Evolutionary conservation across 1,140 invertebrate genomes (phyloP).

Genomic region (Gonatopus flavifemur): DNA sequence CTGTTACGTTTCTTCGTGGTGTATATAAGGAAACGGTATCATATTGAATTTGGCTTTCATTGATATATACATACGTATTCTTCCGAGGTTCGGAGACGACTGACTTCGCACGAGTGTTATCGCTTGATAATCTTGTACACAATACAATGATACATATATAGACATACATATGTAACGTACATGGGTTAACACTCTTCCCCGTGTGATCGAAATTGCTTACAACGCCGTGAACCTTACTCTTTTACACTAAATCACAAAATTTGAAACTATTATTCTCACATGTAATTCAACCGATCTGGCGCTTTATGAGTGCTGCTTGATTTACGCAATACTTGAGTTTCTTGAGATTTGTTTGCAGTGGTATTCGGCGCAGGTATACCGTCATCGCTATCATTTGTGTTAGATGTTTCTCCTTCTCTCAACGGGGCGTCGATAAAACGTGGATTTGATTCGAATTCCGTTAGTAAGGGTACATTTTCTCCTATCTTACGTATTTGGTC

Average conservation of each 20-base stretch:
- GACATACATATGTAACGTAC: too few species aligned
- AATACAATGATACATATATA: too few species aligned
- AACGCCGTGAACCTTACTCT: too few species aligned
- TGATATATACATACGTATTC: too few species aligned
- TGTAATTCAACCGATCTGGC: neutral
- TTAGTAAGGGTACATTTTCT: neutral
- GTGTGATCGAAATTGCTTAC: neutral
- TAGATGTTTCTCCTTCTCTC: neutral
- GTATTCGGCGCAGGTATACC: neutral
- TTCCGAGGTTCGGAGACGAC: too few species aligned
- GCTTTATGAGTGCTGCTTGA: neutral
- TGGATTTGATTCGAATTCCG: neutral
- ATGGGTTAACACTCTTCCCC: neutral
- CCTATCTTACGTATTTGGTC: slow-evolving; percentile 4
- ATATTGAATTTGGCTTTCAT: too few species aligned
- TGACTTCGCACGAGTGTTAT: too few species aligned
- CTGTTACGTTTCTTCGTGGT: neutral
- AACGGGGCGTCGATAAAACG: neutral
- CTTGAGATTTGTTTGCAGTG: neutral
- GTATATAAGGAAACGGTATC: too few species aligned
- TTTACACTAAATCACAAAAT: too few species aligned
- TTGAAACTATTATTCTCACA: too few species aligned
- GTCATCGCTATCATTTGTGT: neutral
- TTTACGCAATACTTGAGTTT: neutral
- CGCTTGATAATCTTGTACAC: too few species aligned